These are phyloP conservation scores for Grammomys dolichurus DNA, from an alignment of 2,113 vertebrate genomes.

Conservation along the genomic window DNA sequence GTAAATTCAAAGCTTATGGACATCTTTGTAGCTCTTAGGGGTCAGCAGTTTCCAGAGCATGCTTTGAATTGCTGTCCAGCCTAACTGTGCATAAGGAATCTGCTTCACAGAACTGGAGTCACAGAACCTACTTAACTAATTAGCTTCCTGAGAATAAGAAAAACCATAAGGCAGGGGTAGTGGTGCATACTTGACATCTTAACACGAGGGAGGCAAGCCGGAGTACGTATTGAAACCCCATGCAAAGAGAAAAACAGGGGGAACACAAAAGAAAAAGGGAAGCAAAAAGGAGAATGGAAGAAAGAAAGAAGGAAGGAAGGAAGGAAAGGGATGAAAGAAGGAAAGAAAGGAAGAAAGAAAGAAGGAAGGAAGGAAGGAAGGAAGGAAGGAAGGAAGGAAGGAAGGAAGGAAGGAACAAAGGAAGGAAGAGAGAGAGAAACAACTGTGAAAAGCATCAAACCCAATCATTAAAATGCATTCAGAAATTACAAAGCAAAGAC, in stretches of 20 bases:
- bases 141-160: not conserved
- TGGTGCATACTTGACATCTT: no score
- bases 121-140: not conserved
- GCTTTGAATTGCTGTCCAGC: not conserved
- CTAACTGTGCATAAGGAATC: not conserved
- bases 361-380: fast-evolving
- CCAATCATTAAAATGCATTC: not conserved
- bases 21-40: not conserved
- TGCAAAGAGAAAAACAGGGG: not conserved
- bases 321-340: no score
- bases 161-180: not conserved
- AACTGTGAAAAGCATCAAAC: not conserved
- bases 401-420: no score
- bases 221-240: not conserved
- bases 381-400: fast-evolving
- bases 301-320: not conserved
- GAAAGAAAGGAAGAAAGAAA: fast-evolving
- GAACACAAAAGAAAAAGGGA: not conserved
- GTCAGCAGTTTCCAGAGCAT: not conserved
- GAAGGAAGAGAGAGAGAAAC: not conserved
- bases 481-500: not conserved
- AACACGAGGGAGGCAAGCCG: not conserved
- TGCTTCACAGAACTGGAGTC: not conserved
- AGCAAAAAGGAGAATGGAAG: not conserved
- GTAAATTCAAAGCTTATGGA: not conserved